Conservation (phyloP, 2,113 vertebrate genomes). For the Lontra canadensis region DNA sequence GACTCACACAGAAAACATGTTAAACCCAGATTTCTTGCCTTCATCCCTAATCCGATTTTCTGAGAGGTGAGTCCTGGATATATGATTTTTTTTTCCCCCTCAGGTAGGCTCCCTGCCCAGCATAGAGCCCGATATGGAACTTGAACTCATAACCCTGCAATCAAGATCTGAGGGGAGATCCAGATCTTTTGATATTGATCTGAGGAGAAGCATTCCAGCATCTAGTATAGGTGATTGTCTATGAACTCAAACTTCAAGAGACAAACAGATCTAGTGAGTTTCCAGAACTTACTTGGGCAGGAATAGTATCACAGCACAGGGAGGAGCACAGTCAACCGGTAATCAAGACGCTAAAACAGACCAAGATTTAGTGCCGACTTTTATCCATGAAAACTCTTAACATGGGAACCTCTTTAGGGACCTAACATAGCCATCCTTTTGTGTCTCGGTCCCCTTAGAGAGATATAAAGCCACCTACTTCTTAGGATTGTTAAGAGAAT, state of each 20-base stretch:
- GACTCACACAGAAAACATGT: neutral
- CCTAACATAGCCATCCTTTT: neutral
- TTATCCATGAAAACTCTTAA: neutral
- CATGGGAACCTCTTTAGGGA: neutral
- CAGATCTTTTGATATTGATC: neutral
- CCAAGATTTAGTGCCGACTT: neutral
- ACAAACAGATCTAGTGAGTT: neutral
- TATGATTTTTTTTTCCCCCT: neutral
- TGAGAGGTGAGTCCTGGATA: neutral
- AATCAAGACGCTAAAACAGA: neutral
- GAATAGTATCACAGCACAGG: neutral
- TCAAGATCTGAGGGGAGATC: neutral
- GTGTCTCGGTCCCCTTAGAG: neutral
- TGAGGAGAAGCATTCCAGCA: neutral
- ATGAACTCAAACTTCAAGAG: conserved; percentile 16
- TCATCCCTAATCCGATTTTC: neutral
- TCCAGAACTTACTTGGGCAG: neutral
- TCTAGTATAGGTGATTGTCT: neutral
- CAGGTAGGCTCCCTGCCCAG: neutral
- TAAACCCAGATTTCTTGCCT: neutral
- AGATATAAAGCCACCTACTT: neutral
- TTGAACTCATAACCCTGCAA: neutral
- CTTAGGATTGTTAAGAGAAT: neutral
- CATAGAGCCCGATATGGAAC: neutral
- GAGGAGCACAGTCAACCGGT: no score